Percentiles rank a stretch among this genome's conserved stretches.
Evolutionary conservation across 2,888 invertebrate species (phyloP).

Genomic region (Muscina levida): DNA sequence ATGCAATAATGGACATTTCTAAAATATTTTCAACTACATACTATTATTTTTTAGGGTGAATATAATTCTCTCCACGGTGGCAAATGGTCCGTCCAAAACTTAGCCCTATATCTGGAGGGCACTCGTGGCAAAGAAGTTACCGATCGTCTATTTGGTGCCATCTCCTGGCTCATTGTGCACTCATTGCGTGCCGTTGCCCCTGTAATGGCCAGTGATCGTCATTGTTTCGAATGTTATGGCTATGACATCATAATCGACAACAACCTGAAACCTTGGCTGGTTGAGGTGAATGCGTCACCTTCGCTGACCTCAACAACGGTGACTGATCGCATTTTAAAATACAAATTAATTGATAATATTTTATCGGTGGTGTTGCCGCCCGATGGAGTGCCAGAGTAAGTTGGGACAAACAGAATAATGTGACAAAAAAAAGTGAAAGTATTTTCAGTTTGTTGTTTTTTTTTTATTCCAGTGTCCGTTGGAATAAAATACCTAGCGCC

Average conservation of each 20-base stretch:
- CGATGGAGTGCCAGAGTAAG: slow-evolving; percentile 89
- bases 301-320: slow-evolving; percentile 96
- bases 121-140: slow-evolving; percentile 93
- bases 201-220: slow-evolving; percentile 94
- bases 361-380: slow-evolving; percentile 94
- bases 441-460: slow-evolving; percentile 8
- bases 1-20: no score
- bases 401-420: neutral
- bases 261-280: slow-evolving; percentile 95
- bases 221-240: slow-evolving; percentile 91
- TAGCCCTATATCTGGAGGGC: slow-evolving; percentile 93
- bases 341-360: slow-evolving; percentile 95
- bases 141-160: slow-evolving; percentile 92
- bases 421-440: neutral
- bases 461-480: slow-evolving; percentile 82
- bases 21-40: no score
- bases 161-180: slow-evolving; percentile 94
- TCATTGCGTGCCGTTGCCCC: slow-evolving; percentile 95
- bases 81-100: slow-evolving; percentile 95
- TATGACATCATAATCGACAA: slow-evolving; percentile 97
- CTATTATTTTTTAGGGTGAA: slow-evolving; percentile 88
- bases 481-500: slow-evolving; percentile 89
- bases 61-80: slow-evolving; percentile 97
- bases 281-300: slow-evolving; percentile 97
- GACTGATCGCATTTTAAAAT: slow-evolving; percentile 95